phyloP scores from a whole-genome alignment of 2,113 vertebrate genomes.

The Falco punctatus region DNA sequence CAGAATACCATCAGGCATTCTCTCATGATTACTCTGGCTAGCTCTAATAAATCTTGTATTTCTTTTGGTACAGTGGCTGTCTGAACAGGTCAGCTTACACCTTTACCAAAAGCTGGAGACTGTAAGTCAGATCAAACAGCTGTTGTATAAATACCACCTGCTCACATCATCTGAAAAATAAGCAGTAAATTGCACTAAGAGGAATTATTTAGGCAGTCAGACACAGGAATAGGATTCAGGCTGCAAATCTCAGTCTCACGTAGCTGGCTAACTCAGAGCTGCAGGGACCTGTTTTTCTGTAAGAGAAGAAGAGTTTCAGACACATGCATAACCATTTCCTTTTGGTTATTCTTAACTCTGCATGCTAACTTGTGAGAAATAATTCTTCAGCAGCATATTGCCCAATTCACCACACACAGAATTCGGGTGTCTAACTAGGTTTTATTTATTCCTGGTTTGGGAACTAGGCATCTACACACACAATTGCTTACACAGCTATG shows the following conservation, averaged over 20 bases:
- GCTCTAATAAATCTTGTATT: not conserved
- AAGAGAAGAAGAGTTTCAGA: not conserved
- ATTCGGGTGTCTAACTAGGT: not conserved
- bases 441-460: not conserved
- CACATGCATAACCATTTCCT: not conserved
- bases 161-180: not conserved
- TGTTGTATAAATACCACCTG: not conserved
- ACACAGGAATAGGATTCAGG: not conserved
- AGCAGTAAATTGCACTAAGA: not conserved
- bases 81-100: not conserved
- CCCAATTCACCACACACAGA: not conserved
- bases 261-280: not conserved
- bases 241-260: not conserved
- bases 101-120: not conserved
- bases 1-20: rapidly evolving
- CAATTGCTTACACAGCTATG: not conserved
- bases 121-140: not conserved
- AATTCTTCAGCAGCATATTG: not conserved
- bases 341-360: not conserved
- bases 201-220: not conserved
- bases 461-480: not conserved
- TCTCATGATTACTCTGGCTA: not conserved
- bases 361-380: not conserved
- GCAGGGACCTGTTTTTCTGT: not conserved
- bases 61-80: not conserved